Evolutionary conservation across 2,888 invertebrate genomes (phyloP).

Genomic region (Eledone cirrhosa): DNA sequence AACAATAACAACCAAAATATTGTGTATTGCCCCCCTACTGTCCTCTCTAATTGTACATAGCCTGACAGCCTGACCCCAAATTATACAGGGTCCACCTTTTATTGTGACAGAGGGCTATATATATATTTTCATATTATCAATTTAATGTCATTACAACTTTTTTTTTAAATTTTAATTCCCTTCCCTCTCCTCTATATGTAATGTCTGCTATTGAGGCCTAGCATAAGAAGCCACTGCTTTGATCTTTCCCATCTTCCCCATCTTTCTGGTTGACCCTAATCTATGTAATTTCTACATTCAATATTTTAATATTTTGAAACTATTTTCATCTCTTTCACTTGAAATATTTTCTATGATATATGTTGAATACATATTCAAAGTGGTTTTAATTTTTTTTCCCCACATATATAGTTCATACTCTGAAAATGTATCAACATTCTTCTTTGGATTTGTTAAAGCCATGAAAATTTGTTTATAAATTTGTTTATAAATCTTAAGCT

Average conservation of each 20-base stretch:
- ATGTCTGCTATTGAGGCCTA: constrained; percentile 18
- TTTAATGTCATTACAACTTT: constrained; percentile 13
- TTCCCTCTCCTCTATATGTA: constrained; percentile 13
- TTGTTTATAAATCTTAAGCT: too few species aligned
- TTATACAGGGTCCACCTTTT: constrained; percentile 17
- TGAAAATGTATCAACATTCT: too few species aligned
- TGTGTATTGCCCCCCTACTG: constrained; percentile 25
- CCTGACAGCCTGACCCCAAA: constrained; percentile 24
- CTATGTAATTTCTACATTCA: too few species aligned
- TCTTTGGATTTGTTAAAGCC: too few species aligned
- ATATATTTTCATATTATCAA: constrained; percentile 27
- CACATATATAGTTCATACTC: too few species aligned
- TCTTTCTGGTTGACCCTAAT: too few species aligned
- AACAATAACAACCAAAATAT: constrained; percentile 19
- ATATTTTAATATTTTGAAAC: too few species aligned
- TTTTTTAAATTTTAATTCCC: not conserved
- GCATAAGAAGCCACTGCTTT: constrained; percentile 22
- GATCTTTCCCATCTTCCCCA: not conserved
- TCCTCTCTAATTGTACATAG: constrained; percentile 28
- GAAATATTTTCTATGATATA: too few species aligned
- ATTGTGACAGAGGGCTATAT: constrained; percentile 27
- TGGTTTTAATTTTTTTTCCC: too few species aligned
- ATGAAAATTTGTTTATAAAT: too few species aligned
- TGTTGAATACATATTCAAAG: too few species aligned
- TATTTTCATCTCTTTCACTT: too few species aligned